Base-by-base conservation (phyloP, 2,888 invertebrate genomes). In the Chorisops tibialis region DNA sequence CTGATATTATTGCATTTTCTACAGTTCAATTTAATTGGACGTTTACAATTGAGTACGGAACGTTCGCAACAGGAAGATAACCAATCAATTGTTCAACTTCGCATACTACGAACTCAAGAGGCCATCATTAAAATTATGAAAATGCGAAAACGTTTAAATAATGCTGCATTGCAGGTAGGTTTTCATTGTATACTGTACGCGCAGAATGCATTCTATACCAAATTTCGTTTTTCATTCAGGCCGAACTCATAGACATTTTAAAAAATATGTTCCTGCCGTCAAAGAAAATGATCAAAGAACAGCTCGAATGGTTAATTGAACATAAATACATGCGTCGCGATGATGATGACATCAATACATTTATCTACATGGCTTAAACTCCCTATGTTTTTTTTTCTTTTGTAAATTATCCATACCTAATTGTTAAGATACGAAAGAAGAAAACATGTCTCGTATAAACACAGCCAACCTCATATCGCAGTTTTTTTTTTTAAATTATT, bases 201-300 rank as follows among this genome's bases (percentile, higher is more conserved):
- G 37, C 6, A 12, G 21, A 35, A 49, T 58, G 58, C 41, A 45
- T 37, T 24, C 35, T 18, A 30, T 41, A 3, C 21, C 2, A 35
- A 59, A 21, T 11, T 56, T 56, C 47, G 12, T 14, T 21, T 16
- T 30, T 48, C 22, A 7, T 22, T 12, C 78, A 85, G 85, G 93
- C 95, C 61, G 98, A 99, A 81, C 83, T 99, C 63, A 91, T 99
- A 16, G 98, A 99, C 80, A 96, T 99, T 74, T 81, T 99, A 70
- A 97, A 97, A 81, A 96, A 97, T 76, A 97, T 99, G 96, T 99
- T 99, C 83, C 82, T 98, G 74, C 99, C 99, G 22, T 95, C 96
- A 66, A 96, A 96, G 79, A 97, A 98, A 80, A 93, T 99, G 91
- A 98, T 99, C 71, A 99, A 99, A 79, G 98, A 99, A 80, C 98